Evolutionary conservation across 2,888 invertebrate genomes (phyloP).

Genomic region (Xestoiulus laeticollis): DNA sequence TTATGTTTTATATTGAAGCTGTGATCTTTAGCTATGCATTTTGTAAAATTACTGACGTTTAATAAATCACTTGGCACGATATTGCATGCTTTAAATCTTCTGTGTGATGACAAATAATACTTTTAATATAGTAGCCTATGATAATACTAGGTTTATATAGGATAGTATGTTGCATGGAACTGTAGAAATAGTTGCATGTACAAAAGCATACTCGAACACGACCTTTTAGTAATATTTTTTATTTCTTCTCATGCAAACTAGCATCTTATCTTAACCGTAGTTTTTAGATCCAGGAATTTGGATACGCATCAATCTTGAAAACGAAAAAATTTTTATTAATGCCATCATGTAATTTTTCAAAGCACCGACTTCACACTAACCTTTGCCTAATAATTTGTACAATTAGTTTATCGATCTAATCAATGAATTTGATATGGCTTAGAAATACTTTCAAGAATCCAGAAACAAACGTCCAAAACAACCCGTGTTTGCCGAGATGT

Average conservation of each 20-base stretch:
- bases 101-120: background rate
- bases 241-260: background rate
- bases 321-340: background rate
- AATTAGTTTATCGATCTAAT: background rate
- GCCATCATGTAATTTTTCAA: background rate
- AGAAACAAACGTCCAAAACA: constrained; percentile 60
- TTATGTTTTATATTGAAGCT: background rate
- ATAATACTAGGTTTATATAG: too few relatives aligned
- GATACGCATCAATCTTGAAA: too few relatives aligned
- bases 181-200: background rate
- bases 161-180: background rate
- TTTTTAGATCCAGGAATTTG: too few relatives aligned
- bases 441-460: constrained; percentile 65
- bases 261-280: too few relatives aligned
- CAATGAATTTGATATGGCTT: constrained; percentile 12
- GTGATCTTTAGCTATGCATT: background rate
- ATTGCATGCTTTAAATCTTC: constrained; percentile 44
- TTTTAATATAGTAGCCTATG: too few relatives aligned
- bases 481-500: constrained; percentile 62
- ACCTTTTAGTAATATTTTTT: background rate
- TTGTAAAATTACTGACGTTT: background rate
- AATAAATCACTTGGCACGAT: constrained; percentile 3
- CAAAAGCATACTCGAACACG: background rate
- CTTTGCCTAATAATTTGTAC: background rate
- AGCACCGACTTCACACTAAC: background rate